Evolutionary conservation across 2,888 invertebrate genomes (phyloP), one percentile per base, ranked within the genome.

Genomic region (Thelaira solivaga): DNA sequence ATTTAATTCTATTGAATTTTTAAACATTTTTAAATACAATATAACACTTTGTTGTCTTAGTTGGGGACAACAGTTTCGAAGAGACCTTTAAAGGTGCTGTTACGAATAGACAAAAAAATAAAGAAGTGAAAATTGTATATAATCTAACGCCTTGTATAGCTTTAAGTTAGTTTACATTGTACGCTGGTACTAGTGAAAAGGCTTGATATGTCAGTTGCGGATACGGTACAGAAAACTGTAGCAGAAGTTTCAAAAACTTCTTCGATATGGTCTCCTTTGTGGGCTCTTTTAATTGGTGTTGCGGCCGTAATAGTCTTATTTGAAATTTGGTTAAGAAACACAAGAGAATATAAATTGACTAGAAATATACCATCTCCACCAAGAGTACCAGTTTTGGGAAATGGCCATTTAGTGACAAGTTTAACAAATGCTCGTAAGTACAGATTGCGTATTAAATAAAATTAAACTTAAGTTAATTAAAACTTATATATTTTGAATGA

Each of bases 311-410:
- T 85, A 36, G 81, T 76, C 0, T 76, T 86, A 8, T 86, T 85
- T 57, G 87, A 86, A 72, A 83, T 84, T 36, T 90, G 90, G 90
- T 90, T 91, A 76, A 89, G 90, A 69, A 90, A 90, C 69, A 89
- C 90, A 0, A 88, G 89, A 24, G 83, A 94, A 82, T 87, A 90
- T 73, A 91, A 92, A 82, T 84, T 94, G 72, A 93, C 93, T 0
- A 91, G 92, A 51, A 92, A 91, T 83, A 86, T 95, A 20, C 95
- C 95, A 0, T 93, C 94, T 61, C 94, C 95, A 0, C 82, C 88
- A 1, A 90, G 91, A 1, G 79, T 92, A 13, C 95, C 95, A 0
- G 39, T 95, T 1, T 83, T 95, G 62, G 95, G 95, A 80, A 94
- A 93, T 83, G 93, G 93, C 0, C 89, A 93, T 11, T 86, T 93